phyloP scores from a whole-genome alignment of 30 jellyfish, hydroid and myxozoan species.

The Aurelia sp. region DNA sequence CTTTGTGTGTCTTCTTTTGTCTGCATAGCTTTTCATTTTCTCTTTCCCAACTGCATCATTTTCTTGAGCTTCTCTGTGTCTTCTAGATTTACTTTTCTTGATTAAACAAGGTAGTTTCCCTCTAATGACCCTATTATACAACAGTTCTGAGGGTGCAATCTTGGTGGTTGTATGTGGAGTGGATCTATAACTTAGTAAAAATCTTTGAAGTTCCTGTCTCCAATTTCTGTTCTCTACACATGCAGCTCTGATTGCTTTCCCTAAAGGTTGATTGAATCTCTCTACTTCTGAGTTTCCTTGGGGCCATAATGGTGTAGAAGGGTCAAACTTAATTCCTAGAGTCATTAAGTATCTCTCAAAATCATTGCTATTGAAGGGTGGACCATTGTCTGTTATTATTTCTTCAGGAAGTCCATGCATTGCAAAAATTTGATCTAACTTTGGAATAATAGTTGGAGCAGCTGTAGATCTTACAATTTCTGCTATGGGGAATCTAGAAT shows the following conservation, averaged over 20 bases:
- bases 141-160: slow-evolving; percentile 12
- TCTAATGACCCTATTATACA: no score
- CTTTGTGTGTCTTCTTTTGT: neutral
- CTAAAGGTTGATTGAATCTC: slow-evolving; percentile 5
- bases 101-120: no score
- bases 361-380: slow-evolving; percentile 58
- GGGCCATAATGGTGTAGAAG: slow-evolving; percentile 51
- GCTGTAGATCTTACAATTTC: slow-evolving; percentile 45
- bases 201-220: neutral
- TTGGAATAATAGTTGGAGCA: slow-evolving; percentile 30
- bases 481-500: slow-evolving; percentile 56
- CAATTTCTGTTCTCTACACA: neutral
- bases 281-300: slow-evolving; percentile 41
- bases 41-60: neutral
- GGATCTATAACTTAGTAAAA: neutral
- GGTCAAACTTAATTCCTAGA: slow-evolving; percentile 29
- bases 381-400: slow-evolving; percentile 52
- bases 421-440: slow-evolving; percentile 25
- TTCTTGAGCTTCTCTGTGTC: no score
- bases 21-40: slow-evolving; percentile 12
- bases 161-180: slow-evolving; percentile 26
- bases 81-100: no score
- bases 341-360: neutral
- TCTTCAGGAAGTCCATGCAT: slow-evolving; percentile 37
- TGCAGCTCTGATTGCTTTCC: neutral